Conservation (phyloP, 2,888 invertebrate species). For the Quadroppia sp. region DNA sequence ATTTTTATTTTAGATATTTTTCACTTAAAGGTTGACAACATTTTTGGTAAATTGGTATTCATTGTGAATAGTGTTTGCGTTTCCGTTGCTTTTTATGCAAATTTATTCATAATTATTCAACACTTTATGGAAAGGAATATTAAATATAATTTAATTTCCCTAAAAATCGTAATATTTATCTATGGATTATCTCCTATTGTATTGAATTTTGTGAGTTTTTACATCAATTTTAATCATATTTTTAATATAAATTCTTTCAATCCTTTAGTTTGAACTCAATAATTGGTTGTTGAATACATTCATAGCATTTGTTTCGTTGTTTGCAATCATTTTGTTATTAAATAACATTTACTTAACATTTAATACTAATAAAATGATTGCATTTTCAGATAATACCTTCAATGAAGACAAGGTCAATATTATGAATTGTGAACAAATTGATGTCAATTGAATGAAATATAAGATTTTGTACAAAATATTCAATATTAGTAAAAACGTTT, state of each 20-base stretch:
- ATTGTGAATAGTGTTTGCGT: conserved; percentile 1
- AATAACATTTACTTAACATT: neutral
- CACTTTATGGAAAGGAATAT: neutral
- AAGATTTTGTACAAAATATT: no score
- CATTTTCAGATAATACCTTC: neutral
- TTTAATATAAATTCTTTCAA: no score
- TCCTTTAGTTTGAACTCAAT: no score
- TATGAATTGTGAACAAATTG: neutral
- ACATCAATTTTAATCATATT: neutral
- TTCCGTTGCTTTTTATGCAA: neutral
- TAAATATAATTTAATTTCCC: neutral
- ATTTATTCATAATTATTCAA: neutral
- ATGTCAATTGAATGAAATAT: neutral
- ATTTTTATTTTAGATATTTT: neutral
- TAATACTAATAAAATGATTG: neutral
- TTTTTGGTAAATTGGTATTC: neutral
- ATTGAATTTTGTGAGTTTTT: neutral
- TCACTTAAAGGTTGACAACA: neutral
- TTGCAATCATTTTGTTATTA: neutral
- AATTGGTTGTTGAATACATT: neutral
- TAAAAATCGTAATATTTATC: neutral
- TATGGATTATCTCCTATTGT: conserved; percentile 14
- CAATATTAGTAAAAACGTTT: no score
- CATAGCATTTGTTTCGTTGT: neutral
- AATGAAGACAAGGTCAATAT: neutral